Conservation (phyloP, 2,113 vertebrate species). For the Phylloscopus trochiloides region DNA sequence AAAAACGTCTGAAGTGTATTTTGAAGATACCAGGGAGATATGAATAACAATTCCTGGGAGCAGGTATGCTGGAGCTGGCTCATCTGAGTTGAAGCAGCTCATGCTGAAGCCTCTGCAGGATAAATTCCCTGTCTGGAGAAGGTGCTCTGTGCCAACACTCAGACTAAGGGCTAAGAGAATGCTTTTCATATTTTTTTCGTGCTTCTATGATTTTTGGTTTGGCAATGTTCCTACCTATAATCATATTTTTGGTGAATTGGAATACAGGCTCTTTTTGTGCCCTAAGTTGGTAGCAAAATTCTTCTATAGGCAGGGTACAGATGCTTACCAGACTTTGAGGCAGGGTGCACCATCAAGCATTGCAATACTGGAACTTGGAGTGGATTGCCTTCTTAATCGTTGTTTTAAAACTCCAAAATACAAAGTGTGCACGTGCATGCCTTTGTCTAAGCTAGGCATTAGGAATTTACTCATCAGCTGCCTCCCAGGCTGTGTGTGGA, state of each 20-base stretch:
- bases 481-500: neutral
- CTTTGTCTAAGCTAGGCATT: neutral
- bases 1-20: neutral
- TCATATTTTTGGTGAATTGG: neutral
- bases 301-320: rapidly evolving
- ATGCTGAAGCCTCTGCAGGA: neutral
- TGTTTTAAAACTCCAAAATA: neutral
- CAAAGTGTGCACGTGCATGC: rapidly evolving
- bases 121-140: neutral
- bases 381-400: neutral
- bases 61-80: neutral
- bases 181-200: neutral
- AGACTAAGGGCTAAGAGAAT: neutral
- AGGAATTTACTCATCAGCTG: neutral
- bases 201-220: neutral
- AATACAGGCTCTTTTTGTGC: neutral
- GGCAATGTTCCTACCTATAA: neutral
- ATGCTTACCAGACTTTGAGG: neutral
- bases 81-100: neutral
- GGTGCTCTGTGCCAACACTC: neutral
- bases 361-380: neutral
- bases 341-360: neutral
- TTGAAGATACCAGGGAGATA: neutral
- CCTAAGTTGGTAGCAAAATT: neutral
- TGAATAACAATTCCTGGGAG: neutral